phyloP scores from a whole-genome alignment of 2,797 vertebrate species.

The Nothura maculosa region DNA sequence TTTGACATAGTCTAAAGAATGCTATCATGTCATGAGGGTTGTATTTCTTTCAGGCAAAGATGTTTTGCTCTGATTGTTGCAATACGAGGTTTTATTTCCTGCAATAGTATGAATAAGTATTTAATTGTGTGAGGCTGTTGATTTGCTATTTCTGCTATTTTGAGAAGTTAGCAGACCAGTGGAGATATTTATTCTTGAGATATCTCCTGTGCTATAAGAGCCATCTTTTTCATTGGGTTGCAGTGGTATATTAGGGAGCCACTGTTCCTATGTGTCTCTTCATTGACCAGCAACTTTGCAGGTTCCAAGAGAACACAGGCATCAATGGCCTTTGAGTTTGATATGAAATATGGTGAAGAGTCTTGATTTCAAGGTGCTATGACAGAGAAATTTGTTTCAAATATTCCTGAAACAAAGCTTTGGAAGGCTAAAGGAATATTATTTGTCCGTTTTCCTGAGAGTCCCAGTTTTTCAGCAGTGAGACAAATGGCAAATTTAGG shows the following conservation, averaged over 20 bases:
- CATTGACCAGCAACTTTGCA: neutral
- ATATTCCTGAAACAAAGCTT: neutral
- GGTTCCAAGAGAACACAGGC: neutral
- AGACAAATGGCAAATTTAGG: neutral
- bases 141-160: neutral
- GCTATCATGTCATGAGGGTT: neutral
- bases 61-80: neutral
- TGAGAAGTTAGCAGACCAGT: neutral
- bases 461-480: neutral
- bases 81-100: neutral
- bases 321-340: neutral
- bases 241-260: neutral
- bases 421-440: neutral
- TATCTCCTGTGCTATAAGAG: neutral
- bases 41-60: slow-evolving; percentile 2
- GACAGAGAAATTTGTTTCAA: neutral
- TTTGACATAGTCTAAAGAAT: slow-evolving; percentile 5
- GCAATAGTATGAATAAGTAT: neutral
- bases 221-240: neutral
- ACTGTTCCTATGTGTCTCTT: neutral
- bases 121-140: neutral
- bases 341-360: neutral
- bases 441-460: neutral
- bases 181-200: neutral
- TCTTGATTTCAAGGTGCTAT: neutral